These are phyloP conservation scores for Yponomeuta cagnagella DNA, from an alignment of 2,888 invertebrate species.

Conservation along the genomic window DNA sequence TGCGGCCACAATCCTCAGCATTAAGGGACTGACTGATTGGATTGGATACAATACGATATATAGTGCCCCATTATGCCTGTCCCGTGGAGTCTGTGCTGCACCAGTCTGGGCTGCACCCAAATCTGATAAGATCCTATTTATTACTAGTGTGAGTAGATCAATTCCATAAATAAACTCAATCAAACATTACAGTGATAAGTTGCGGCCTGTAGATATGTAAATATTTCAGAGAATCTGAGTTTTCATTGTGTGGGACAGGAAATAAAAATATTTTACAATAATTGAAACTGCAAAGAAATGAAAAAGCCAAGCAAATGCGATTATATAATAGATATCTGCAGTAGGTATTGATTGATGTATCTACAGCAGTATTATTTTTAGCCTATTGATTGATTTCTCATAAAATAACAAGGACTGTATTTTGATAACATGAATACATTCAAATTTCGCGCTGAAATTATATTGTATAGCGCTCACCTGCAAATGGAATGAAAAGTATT, in stretches of 20 bases:
- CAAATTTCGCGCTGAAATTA: conserved; percentile 13
- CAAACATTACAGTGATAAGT: neutral
- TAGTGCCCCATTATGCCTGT: neutral
- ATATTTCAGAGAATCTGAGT: neutral
- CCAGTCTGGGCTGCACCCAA: neutral
- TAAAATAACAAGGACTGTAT: neutral
- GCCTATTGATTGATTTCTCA: neutral
- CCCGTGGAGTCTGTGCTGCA: neutral
- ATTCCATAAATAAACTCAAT: neutral
- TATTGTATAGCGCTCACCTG: neutral
- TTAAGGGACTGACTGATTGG: too few relatives aligned
- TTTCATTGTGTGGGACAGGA: too few relatives aligned
- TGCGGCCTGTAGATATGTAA: neutral
- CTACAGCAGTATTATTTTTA: neutral
- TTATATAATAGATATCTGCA: conserved; percentile 1
- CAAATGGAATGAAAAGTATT: neutral
- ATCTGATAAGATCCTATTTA: neutral
- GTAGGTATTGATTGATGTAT: neutral
- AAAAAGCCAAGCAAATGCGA: neutral
- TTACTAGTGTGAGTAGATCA: too few relatives aligned
- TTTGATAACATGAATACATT: neutral
- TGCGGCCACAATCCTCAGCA: too few relatives aligned
- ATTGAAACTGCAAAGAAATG: neutral
- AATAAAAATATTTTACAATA: too few relatives aligned
- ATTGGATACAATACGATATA: too few relatives aligned